These are phyloP conservation scores for Psophia crepitans DNA, from an alignment of 2,113 vertebrate genomes.

Conservation along the genomic window DNA sequence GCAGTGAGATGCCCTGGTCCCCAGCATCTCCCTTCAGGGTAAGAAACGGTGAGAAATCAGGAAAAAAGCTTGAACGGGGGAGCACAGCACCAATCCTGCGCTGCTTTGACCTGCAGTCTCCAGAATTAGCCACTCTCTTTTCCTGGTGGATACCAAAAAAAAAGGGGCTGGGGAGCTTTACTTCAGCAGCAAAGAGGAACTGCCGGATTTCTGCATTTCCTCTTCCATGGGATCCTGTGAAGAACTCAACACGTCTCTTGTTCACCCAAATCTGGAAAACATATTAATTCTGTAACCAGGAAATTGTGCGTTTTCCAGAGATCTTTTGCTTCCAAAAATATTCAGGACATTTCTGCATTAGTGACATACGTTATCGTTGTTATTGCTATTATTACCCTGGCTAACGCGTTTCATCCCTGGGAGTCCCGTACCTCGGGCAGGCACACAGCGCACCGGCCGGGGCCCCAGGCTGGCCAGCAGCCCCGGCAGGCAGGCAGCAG, in stretches of 20 bases:
- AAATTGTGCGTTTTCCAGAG: neutral
- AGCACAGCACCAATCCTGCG: neutral
- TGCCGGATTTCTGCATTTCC: neutral
- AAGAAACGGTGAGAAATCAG: neutral
- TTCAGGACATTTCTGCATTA: neutral
- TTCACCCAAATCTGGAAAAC: neutral
- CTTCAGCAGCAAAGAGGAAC: neutral
- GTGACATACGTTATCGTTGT: neutral
- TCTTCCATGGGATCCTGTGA: neutral
- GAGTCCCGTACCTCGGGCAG: neutral
- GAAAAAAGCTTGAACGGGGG: neutral
- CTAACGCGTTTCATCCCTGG: neutral
- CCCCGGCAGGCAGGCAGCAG: accelerated
- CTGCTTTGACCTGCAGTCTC: neutral
- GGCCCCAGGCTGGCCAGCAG: neutral
- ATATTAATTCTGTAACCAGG: neutral
- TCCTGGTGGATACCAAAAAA: neutral
- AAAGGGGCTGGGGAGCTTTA: accelerated
- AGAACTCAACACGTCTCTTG: neutral
- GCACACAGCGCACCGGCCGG: accelerated
- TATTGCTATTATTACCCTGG: neutral
- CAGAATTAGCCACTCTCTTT: neutral
- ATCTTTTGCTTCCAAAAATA: neutral
- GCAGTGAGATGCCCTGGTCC: neutral
- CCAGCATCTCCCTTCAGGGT: neutral